Base-by-base conservation (phyloP, 1,140 invertebrate genomes). In the Drosophila persimilis region DNA sequence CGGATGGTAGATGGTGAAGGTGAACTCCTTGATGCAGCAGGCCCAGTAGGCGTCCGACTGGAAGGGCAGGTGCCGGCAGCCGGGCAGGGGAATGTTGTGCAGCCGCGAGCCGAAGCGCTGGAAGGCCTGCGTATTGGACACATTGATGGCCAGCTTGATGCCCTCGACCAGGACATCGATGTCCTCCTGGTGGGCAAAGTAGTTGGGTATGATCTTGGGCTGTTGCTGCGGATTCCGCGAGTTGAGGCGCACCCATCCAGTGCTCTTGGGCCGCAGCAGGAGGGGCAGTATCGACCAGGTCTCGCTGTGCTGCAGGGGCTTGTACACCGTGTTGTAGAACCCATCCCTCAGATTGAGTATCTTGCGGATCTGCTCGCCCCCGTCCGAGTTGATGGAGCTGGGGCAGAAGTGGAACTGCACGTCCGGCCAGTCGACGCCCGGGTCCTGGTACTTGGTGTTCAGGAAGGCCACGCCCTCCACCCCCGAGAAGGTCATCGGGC, bases 151-250 rank as follows among this genome's bases (percentile, higher is more conserved):
- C 47, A 97, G 95, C 72, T 95, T 94, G 13, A 97, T 97, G 2
- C 96, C 97, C 81, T 97, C 96, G 0, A 95, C 94, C 5, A 97
- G 80, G 0, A 95, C 93, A 69, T 95, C 92, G 11, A 97, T 93
- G 71, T 97, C 97, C 75, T 96, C 94, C 63, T 94, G 94, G 71
- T 97, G 94, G 0, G 95, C 94, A 80, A 98, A 96, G 80, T 98
- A 98, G 80, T 98, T 98, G 0, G 98, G 97, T 90, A 97, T 96
- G n/a, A 99, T 96, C 3, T 95, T 93, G 0, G 98, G 98, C 77
- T 96, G 94, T 2, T 95, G 93, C 8, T 95, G 93, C 0, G 98
- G 98, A 92, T 99, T 95, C 26, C 92, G 93, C 35, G 94, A 96
- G 61, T 94, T 94, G 1, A 98, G 84, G n/a, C 94, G 93, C 5